Evolutionary conservation across 2,113 vertebrate genomes (phyloP).

Genomic region (Orycteropus afer): DNA sequence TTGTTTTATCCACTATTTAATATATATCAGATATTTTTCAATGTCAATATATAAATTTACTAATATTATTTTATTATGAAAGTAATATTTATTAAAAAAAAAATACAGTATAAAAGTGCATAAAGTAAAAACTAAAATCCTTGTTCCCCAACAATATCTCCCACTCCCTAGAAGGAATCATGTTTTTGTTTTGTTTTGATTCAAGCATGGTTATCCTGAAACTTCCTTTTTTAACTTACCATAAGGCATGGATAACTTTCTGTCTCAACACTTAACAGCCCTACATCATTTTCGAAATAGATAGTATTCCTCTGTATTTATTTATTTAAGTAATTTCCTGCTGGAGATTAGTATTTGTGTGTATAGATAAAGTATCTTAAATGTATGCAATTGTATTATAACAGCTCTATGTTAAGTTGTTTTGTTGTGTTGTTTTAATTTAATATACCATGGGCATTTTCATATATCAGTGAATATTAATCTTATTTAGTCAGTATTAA

Average conservation of each 20-base stretch:
- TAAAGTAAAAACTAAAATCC: neutral
- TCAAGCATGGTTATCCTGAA: neutral
- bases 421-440: neutral
- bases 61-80: constrained; percentile 16
- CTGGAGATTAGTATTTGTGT: neutral
- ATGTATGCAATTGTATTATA: neutral
- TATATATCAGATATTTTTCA: constrained; percentile 1
- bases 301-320: neutral
- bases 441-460: neutral
- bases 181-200: neutral
- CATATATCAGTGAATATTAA: constrained; percentile 2
- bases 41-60: neutral
- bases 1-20: constrained; percentile 15
- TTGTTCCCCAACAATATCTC: neutral
- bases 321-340: constrained; percentile 32
- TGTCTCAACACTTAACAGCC: neutral
- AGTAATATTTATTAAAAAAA: neutral
- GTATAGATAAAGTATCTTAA: neutral
- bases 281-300: neutral
- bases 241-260: constrained; percentile 12
- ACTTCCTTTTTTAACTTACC: neutral
- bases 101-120: neutral
- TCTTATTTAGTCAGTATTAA: constrained; percentile 40
- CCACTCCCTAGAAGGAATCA: neutral
- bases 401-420: neutral